A percentile compares a stretch with the other conserved stretches of the same genome.
Conservation (phyloP, 2,113 vertebrate species). For the Ciconia stormi region DNA sequence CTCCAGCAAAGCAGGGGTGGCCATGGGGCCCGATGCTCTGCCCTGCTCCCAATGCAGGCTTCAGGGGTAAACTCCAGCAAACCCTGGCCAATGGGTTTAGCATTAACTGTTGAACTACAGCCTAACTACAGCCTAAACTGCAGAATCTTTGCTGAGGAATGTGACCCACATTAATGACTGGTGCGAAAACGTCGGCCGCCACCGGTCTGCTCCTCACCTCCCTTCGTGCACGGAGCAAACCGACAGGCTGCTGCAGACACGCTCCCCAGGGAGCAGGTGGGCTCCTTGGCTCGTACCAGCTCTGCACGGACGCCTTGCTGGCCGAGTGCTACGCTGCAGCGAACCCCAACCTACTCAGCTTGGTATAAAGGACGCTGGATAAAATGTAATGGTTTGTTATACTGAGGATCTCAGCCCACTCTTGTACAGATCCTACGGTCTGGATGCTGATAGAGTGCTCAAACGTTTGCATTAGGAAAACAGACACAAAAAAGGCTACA, state of each 20-base stretch:
- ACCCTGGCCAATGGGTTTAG: no score
- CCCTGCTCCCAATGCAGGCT: neutral
- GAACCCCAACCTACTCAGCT: neutral
- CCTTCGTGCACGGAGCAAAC: neutral
- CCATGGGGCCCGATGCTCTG: neutral
- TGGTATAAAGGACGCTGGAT: neutral
- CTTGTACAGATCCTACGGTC: accelerated
- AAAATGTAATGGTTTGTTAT: neutral
- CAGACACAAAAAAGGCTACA: neutral
- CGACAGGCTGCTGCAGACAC: accelerated
- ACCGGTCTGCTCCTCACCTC: neutral
- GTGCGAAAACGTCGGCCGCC: accelerated
- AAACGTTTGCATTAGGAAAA: neutral
- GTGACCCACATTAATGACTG: no score
- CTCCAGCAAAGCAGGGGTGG: neutral
- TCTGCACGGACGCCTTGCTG: accelerated
- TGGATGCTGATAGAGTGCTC: neutral
- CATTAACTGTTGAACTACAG: no score
- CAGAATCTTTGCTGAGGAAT: neutral
- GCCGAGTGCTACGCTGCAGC: no score
- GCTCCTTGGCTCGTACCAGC: neutral
- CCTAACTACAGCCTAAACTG: neutral
- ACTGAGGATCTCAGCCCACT: accelerated
- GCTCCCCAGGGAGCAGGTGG: neutral
- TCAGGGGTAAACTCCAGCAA: neutral